Conservation (phyloP, 1,140 invertebrate genomes). For the Wiebesia pumilae region DNA sequence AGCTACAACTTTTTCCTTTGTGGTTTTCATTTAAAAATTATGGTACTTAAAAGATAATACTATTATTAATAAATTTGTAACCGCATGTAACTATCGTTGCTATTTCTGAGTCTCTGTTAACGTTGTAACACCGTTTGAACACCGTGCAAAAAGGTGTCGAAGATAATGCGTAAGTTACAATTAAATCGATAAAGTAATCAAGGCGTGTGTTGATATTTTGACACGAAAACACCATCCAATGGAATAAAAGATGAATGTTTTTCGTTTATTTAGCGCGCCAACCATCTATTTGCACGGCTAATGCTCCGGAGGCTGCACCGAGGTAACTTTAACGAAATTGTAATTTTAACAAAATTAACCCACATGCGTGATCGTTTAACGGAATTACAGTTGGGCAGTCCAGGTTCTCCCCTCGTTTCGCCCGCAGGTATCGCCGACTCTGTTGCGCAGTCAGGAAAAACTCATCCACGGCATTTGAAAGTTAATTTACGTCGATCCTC, state of each 20-base stretch:
- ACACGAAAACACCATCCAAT: background rate
- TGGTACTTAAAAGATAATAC: background rate
- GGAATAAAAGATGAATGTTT: background rate
- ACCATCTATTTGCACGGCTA: background rate
- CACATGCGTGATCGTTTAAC: slow-evolving; percentile 23
- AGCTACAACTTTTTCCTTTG: background rate
- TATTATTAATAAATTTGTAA: too few relatives aligned
- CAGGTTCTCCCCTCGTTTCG: too few relatives aligned
- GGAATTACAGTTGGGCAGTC: slow-evolving; percentile 11
- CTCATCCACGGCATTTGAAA: background rate
- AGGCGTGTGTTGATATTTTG: background rate
- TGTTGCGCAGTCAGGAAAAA: background rate
- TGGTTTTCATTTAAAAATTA: background rate
- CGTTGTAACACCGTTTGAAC: too few relatives aligned
- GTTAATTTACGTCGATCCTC: slow-evolving; percentile 11
- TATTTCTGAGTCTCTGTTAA: too few relatives aligned
- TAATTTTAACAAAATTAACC: slow-evolving; percentile 24
- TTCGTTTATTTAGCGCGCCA: background rate
- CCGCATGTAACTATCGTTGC: too few relatives aligned
- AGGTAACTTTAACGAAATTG: slow-evolving; percentile 1
- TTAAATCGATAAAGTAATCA: background rate
- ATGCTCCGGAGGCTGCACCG: background rate
- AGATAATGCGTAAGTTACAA: background rate
- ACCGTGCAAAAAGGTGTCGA: background rate
- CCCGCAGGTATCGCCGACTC: too few relatives aligned